Conservation (phyloP, 2,797 vertebrate genomes). For the Avahi laniger region DNA sequence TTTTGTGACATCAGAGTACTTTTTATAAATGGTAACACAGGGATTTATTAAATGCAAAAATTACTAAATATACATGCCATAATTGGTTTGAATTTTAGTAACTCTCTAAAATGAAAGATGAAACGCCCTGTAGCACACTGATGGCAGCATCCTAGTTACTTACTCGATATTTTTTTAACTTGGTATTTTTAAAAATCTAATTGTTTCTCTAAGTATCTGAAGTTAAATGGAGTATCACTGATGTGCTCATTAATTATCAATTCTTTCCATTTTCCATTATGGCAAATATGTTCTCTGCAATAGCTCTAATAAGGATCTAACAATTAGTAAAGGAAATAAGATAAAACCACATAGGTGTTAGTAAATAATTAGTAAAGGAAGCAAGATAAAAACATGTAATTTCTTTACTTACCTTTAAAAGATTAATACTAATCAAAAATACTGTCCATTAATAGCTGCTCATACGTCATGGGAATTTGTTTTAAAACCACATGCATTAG, state of each 20-base stretch:
- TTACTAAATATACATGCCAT: neutral
- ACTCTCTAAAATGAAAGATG: neutral
- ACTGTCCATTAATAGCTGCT: conserved; percentile 21
- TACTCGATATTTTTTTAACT: neutral
- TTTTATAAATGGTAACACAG: neutral
- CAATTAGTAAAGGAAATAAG: neutral
- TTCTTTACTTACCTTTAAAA: neutral
- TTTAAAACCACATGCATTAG: neutral
- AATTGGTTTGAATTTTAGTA: neutral
- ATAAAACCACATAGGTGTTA: neutral
- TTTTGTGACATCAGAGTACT: conserved; percentile 30
- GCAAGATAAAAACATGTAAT: neutral
- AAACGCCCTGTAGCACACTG: neutral
- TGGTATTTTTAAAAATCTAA: neutral
- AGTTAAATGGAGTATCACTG: conserved; percentile 4
- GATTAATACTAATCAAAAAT: neutral
- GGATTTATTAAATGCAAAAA: neutral
- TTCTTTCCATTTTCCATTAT: neutral
- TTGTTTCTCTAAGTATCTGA: conserved; percentile 35
- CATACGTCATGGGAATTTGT: neutral
- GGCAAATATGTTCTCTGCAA: neutral
- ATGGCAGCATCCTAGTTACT: neutral
- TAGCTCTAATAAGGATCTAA: conserved; percentile 13
- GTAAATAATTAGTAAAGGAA: neutral
- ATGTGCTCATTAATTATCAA: neutral